Conservation (phyloP, 2,888 invertebrate genomes). For the Theretra japonica region DNA sequence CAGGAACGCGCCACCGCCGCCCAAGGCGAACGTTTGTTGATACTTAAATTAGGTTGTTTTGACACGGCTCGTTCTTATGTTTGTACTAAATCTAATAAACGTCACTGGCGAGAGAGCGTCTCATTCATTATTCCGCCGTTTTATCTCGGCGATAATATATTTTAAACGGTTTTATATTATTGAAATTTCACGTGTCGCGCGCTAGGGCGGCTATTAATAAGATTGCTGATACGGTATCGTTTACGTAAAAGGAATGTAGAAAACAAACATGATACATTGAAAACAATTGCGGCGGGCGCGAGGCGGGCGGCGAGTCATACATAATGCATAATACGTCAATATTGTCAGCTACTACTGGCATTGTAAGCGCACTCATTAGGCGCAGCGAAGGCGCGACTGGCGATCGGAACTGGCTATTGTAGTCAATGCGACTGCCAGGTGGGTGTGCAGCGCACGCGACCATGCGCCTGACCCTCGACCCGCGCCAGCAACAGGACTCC, state of each 20-base stretch:
- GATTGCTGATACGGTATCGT: not conserved
- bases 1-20: slow-evolving; percentile 74
- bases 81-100: slow-evolving; percentile 84
- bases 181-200: slow-evolving; percentile 45
- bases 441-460: slow-evolving; percentile 76
- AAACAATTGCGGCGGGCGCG: slow-evolving; percentile 64
- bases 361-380: slow-evolving; percentile 73
- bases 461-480: slow-evolving; percentile 66
- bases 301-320: slow-evolving; percentile 57
- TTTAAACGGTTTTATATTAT: slow-evolving; percentile 53
- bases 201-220: not conserved
- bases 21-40: slow-evolving; percentile 84
- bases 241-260: slow-evolving; percentile 46
- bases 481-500: slow-evolving; percentile 27
- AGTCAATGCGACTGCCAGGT: slow-evolving; percentile 79
- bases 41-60: slow-evolving; percentile 85
- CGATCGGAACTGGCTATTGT: slow-evolving; percentile 68
- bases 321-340: slow-evolving; percentile 74
- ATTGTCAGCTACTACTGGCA: slow-evolving; percentile 75
- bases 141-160: slow-evolving; percentile 56
- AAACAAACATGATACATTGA: slow-evolving; percentile 54
- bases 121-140: slow-evolving; percentile 70
- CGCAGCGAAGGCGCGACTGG: slow-evolving; percentile 63
- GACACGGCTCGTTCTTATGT: slow-evolving; percentile 84
- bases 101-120: slow-evolving; percentile 71